phyloP scores from a whole-genome alignment of 2,888 invertebrate genomes.

The Ephialtes manifestator region DNA sequence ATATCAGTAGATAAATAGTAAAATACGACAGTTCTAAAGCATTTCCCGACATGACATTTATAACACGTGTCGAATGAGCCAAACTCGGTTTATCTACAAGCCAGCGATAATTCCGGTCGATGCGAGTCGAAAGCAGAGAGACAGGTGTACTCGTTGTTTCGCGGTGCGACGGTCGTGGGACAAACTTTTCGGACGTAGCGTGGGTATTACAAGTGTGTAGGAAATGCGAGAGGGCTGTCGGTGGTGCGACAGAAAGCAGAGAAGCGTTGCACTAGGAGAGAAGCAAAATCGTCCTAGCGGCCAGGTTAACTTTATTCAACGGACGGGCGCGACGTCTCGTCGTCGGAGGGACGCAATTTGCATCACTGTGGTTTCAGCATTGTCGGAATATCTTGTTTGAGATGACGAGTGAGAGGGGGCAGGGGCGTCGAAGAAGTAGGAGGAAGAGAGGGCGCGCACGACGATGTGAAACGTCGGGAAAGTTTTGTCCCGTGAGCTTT shows the following conservation, averaged over 20 bases:
- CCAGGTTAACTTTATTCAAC: slow-evolving; percentile 66
- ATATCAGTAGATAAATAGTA: too few species aligned
- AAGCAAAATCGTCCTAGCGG: slow-evolving; percentile 38
- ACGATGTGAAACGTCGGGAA: slow-evolving; percentile 46
- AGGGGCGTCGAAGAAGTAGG: slow-evolving; percentile 10
- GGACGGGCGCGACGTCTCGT: slow-evolving; percentile 38
- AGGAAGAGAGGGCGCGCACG: neutral
- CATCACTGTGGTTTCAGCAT: slow-evolving; percentile 71
- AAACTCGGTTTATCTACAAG: neutral
- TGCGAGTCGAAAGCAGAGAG: neutral
- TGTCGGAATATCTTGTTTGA: slow-evolving; percentile 70
- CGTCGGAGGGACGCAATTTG: slow-evolving; percentile 66
- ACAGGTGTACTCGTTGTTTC: neutral
- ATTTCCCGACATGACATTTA: too few species aligned
- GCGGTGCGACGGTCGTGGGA: neutral
- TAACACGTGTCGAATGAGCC: neutral
- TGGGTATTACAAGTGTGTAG: slow-evolving; percentile 4
- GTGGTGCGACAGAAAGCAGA: neutral
- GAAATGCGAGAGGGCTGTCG: neutral
- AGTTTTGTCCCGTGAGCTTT: slow-evolving; percentile 66
- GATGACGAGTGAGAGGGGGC: slow-evolving; percentile 57
- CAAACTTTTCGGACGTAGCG: slow-evolving; percentile 53
- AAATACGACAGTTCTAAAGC: too few species aligned
- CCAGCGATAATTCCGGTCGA: neutral
- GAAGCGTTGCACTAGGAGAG: neutral